Evolutionary conservation across 2,888 invertebrate genomes (phyloP), one percentile per base, ranked within the genome.

Genomic region (Nephrotoma flavescens): DNA sequence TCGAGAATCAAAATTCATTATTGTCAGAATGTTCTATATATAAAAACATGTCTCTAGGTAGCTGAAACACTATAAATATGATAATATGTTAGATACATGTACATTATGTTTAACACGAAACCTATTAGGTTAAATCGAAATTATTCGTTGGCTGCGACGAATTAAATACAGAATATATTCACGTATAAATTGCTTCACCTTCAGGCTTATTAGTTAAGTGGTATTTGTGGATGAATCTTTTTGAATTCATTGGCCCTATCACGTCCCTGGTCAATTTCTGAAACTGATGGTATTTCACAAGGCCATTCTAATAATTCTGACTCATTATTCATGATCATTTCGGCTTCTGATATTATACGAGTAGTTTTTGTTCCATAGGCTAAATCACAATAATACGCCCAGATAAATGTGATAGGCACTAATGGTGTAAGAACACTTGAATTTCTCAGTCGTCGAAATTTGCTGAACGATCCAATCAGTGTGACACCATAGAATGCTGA

Each of bases 251-350:
- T 94, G 2, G 92, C 93, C 86, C 94, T 93, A 42, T 93, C 90
- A 1, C 95, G 93, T 0, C 94, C 95, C 87, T 94, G 93, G 89
- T 95, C 95, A 42, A 95, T 93, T n/a, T 93, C 93, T 0, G 95
- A 93, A 0, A 95, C 94, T 0, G 95, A 94, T n/a, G 96, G 96
- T 0, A 96, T 91, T 4, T 96, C 96, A 87, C 95, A 94, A 0
- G 96, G 96, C 91, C 95, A 92, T 88, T 94, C 94, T n/a, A 96
- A 91, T 86, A 95, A 91, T 85, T 95, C 94, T 9, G 92, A 91
- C 90, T 96, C 96, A 89, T 95, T 95, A 86, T 95, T 94, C 93
- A 96, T 94, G 87, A 96, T 95, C 91, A 95, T 95, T 90, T 96
- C 95, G 41, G 96, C 96, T 92, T 96, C 96, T 92, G 94, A 96